phyloP scores from a whole-genome alignment of 2,888 invertebrate species.

The Papilio protenor region DNA sequence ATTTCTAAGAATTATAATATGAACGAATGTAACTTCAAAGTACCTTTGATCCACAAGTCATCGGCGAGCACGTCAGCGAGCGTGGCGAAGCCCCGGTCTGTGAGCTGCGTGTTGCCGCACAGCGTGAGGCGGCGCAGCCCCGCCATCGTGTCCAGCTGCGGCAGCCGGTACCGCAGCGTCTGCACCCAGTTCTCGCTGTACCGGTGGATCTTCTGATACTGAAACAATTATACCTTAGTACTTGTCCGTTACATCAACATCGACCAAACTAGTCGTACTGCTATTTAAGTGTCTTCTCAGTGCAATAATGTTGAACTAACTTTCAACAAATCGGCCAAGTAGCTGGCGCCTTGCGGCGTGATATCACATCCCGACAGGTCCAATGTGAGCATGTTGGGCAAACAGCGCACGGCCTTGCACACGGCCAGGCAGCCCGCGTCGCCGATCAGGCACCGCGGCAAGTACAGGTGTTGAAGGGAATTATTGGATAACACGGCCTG shows the following conservation, averaged over 20 bases:
- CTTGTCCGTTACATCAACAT: neutral
- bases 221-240: slow-evolving; percentile 39
- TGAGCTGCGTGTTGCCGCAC: slow-evolving; percentile 87
- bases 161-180: slow-evolving; percentile 90
- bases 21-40: neutral
- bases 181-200: slow-evolving; percentile 93
- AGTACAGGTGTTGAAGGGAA: slow-evolving; percentile 87
- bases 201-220: slow-evolving; percentile 88
- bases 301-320: slow-evolving; percentile 55
- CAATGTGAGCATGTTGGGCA: slow-evolving; percentile 87
- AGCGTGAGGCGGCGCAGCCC: slow-evolving; percentile 88
- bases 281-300: neutral
- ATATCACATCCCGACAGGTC: slow-evolving; percentile 89
- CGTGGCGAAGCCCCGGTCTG: slow-evolving; percentile 85
- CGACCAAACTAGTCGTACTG: too few species aligned
- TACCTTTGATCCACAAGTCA: slow-evolving; percentile 91
- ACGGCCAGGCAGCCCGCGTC: slow-evolving; percentile 89
- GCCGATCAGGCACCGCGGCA: slow-evolving; percentile 87
- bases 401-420: slow-evolving; percentile 87
- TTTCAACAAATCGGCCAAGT: slow-evolving; percentile 87
- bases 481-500: slow-evolving; percentile 86
- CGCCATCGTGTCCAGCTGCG: slow-evolving; percentile 88
- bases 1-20: neutral
- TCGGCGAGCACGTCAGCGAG: slow-evolving; percentile 89
- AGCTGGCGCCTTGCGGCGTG: slow-evolving; percentile 85